Evolutionary conservation across 2,113 vertebrate genomes (phyloP).

Genomic region (Sclerurus mexicanus): DNA sequence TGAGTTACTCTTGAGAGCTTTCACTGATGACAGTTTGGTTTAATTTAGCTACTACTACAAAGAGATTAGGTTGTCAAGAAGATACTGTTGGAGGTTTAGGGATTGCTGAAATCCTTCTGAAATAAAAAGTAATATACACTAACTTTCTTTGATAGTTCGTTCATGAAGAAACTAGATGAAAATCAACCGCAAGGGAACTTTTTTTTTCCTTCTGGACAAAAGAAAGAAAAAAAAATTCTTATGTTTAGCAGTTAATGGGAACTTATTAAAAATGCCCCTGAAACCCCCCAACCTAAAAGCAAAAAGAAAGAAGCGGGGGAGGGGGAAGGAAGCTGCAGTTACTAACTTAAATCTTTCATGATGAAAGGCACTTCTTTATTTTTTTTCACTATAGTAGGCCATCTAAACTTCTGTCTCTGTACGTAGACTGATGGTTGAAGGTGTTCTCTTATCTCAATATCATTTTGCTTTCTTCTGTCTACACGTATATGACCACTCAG

Average conservation of each 20-base stretch:
- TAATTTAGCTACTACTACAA: conserved; percentile 54
- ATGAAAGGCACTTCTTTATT: not conserved
- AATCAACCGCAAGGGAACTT: conserved; percentile 4
- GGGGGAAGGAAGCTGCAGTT: not conserved
- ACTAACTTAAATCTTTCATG: not conserved
- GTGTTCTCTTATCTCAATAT: not conserved
- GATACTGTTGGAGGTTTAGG: conserved; percentile 38
- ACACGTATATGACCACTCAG: not conserved
- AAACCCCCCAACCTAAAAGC: not conserved
- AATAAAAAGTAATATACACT: conserved; percentile 48
- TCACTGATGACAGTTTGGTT: conserved; percentile 55
- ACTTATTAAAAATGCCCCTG: not conserved
- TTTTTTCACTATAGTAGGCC: not conserved
- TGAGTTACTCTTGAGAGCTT: conserved; percentile 44
- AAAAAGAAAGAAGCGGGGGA: not conserved
- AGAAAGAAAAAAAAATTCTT: not conserved
- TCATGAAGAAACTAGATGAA: conserved; percentile 28
- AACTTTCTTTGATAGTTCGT: conserved; percentile 53
- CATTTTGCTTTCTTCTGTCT: not conserved
- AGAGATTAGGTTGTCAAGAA: conserved; percentile 59
- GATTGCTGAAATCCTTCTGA: conserved; percentile 57
- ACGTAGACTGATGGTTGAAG: not conserved
- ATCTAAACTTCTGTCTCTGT: not conserved
- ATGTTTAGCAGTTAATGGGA: not conserved
- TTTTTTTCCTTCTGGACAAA: not conserved